A percentile compares a stretch with the other conserved stretches of the same genome.
phyloP scores from a whole-genome alignment of 2,888 invertebrate genomes.

The Cephonodes hylas region DNA sequence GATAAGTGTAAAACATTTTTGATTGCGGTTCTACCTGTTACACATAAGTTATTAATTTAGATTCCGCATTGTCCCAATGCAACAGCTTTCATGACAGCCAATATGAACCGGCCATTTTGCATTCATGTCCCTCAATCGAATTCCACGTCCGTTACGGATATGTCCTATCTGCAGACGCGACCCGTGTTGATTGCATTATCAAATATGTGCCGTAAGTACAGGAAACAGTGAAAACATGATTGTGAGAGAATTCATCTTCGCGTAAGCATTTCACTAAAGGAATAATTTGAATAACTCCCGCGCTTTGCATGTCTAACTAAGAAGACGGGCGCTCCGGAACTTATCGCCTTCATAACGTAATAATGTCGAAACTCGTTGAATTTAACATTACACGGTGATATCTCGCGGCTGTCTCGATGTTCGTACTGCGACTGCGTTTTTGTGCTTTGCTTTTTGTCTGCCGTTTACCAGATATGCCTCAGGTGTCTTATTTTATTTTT shows the following conservation, averaged over 20 bases:
- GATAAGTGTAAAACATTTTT: too few species aligned
- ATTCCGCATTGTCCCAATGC: too few species aligned
- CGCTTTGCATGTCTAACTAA: constrained; percentile 9
- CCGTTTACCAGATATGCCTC: too few species aligned
- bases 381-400: background rate
- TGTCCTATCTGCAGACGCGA: too few species aligned
- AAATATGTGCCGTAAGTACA: background rate
- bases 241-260: background rate
- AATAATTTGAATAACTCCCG: constrained; percentile 2
- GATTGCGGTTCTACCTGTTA: too few species aligned
- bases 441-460: too few species aligned
- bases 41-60: too few species aligned
- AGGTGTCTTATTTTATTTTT: too few species aligned
- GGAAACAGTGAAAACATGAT: background rate
- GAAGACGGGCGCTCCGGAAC: background rate
- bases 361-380: background rate
- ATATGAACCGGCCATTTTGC: background rate
- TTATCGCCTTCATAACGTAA: background rate
- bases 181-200: background rate
- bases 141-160: background rate
- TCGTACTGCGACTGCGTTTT: background rate
- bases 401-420: background rate
- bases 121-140: background rate
- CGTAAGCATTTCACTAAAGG: constrained; percentile 1
- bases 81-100: background rate